Base-by-base conservation (phyloP, 2,113 vertebrate genomes). In the Dunckerocampus dactyliophorus region DNA sequence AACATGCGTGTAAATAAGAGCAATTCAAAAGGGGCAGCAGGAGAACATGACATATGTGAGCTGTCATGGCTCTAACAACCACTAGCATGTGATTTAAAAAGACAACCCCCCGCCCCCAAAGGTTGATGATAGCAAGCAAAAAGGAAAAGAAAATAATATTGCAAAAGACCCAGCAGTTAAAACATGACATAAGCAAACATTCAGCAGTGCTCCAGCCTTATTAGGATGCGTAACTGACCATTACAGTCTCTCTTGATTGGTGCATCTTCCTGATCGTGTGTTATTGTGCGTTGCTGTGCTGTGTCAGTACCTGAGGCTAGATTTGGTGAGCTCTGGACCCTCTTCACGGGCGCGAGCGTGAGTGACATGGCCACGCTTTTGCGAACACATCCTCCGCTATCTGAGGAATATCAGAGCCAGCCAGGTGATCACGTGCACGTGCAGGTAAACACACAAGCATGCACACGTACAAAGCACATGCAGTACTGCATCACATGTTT, bases 251-350 rank as follows among this genome's bases (percentile, higher is more conserved):
- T 10, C 8, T 8, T 48, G 47, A 10, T 50, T 19, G 22, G 21
- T 20, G 50, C 8, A 6, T n/a, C 10, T 4, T 52, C 24, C 37
- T 8, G 3, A 11, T 9, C 8, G 37, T 39, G 6, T 61, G 56
- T 67, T 74, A 5, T 70, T 55, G 28, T 51, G 15, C 20, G 16
- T 63, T 37, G 76, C 70, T 71, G 24, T 69, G 67, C 61, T 61
- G 79, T 75, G 88, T 79, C 89, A 92, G 92, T 98, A 98, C 96
- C 96, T 97, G 94, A 85, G 77, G 92, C 81, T 28, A 98, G 93
- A 89, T 95, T 96, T 87, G 96, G 96, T 87, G 94, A 94, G 91
- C 96, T 98, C 84, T 98, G 95, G 86, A 96, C 95, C 86, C 95
- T 95, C 96, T 98, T 98, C 95, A 96, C 93, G 81, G 95, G 92